A percentile compares a stretch with the other conserved stretches of the same genome.
Conservation (phyloP, 2,797 vertebrate species). For the Pangasius larnaudii region DNA sequence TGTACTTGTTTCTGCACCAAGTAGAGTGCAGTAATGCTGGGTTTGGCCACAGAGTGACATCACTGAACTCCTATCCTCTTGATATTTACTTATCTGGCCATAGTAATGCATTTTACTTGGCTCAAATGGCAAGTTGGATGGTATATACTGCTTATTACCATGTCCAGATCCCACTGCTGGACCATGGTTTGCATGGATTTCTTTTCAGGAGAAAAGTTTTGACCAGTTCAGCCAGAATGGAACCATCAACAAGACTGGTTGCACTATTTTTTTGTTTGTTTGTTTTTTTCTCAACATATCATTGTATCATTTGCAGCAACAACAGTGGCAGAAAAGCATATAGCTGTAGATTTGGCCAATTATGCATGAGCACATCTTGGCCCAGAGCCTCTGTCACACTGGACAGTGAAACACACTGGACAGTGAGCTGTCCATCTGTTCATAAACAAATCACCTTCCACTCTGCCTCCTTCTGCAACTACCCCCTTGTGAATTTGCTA, state of each 20-base stretch:
- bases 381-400: not conserved
- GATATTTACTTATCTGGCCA: not conserved
- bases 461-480: not conserved
- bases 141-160: not conserved
- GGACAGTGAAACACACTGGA: not conserved
- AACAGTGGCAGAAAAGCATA: not conserved
- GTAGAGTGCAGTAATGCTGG: not conserved
- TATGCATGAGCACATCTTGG: not conserved
- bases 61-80: not conserved
- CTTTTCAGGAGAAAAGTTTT: not conserved
- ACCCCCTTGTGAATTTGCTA: not conserved
- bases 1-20: not conserved
- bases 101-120: not conserved
- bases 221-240: not conserved
- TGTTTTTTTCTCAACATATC: not conserved
- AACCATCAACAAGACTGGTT: not conserved
- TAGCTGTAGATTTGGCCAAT: not conserved
- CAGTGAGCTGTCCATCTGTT: not conserved
- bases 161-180: not conserved
- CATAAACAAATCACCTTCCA: not conserved
- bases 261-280: too few relatives aligned
- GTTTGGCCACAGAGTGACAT: not conserved
- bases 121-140: not conserved
- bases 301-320: not conserved
- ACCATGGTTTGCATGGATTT: not conserved